Base-by-base conservation (phyloP, 2,797 vertebrate genomes). In the Pseudocheirus occidentalis region DNA sequence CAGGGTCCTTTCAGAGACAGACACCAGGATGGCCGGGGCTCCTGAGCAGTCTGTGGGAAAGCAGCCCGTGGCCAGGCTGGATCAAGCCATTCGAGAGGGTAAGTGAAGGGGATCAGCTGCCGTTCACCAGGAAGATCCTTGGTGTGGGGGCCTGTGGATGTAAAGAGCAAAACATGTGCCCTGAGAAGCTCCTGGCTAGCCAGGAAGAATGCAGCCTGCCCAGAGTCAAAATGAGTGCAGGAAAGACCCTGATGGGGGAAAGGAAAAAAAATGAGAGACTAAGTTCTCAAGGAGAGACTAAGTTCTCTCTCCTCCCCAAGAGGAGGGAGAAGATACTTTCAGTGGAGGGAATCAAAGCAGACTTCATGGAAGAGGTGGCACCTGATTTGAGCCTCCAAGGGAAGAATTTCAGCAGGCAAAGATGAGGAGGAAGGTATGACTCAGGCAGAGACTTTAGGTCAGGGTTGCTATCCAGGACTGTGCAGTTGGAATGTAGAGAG, bases 1-100 rank as follows among this genome's bases (percentile, higher is more conserved):
- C 40, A 99, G 99, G 95, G 98, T 99, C 90, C 99, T 99, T 40
- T 99, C 99, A 1, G 99, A 99, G 53, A 99, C 99, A 12, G 98
- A 99, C 0, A 98, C 98, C 66, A 99, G 99, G 97, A 98, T 98
- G 93, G 98, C 99, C 92, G 99, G 99, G 46, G 99, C 99, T 92
- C 98, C 99, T 24, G 99, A 98, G 92, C 94, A 98, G 59, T 97
- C 99, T 34, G 98, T 99, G 54, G 98, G 99, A 93, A 99, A 99
- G 98, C 99, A 99, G 97, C 98, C 98, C 21, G 34, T 94, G 57
- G 92, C 97, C 5, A 98, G 98, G 93, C 91, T 97, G 92, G 97
- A 98, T 12, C 98, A 98, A 95, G 98, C 99, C 6, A 97, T 99
- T n/a, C 99, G 98, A 97, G 99, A 99, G 96, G 99, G 99, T 99